Conservation (phyloP, 2,113 vertebrate genomes). For the Sturnira hondurensis region DNA sequence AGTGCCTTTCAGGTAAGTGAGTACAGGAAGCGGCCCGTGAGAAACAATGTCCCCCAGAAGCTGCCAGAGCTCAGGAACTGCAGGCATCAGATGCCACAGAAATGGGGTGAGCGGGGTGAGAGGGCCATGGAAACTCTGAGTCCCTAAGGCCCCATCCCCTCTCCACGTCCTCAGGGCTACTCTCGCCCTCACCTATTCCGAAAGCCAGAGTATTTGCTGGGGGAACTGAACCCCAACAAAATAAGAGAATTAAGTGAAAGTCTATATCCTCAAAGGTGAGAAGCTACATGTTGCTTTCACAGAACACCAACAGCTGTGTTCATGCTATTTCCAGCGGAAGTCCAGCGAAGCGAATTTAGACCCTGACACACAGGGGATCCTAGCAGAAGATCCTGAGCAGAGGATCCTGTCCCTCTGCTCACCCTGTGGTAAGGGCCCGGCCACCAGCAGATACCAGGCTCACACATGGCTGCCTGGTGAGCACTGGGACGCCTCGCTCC, state of each 20-base stretch:
- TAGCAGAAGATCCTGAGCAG: not conserved
- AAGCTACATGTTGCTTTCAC: not conserved
- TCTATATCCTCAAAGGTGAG: not conserved
- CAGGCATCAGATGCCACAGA: not conserved
- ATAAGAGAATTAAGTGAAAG: not conserved
- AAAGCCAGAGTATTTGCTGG: not conserved
- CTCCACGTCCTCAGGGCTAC: not conserved
- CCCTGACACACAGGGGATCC: not conserved
- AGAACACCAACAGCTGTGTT: not conserved
- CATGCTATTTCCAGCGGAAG: not conserved
- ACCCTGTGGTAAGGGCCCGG: not conserved
- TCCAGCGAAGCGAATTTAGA: not conserved
- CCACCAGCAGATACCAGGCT: not conserved
- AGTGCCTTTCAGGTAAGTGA: not conserved
- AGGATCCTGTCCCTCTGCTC: too few species aligned
- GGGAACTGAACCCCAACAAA: not conserved
- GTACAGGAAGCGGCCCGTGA: not conserved
- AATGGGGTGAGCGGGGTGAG: not conserved
- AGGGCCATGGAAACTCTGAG: not conserved
- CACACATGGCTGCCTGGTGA: accelerated
- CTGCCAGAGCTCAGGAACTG: not conserved
- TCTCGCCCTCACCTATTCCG: not conserved
- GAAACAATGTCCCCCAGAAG: not conserved
- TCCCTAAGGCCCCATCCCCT: not conserved
- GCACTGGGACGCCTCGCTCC: not conserved